phyloP scores from a whole-genome alignment of 2,113 vertebrate species.

The Dunckerocampus dactyliophorus region DNA sequence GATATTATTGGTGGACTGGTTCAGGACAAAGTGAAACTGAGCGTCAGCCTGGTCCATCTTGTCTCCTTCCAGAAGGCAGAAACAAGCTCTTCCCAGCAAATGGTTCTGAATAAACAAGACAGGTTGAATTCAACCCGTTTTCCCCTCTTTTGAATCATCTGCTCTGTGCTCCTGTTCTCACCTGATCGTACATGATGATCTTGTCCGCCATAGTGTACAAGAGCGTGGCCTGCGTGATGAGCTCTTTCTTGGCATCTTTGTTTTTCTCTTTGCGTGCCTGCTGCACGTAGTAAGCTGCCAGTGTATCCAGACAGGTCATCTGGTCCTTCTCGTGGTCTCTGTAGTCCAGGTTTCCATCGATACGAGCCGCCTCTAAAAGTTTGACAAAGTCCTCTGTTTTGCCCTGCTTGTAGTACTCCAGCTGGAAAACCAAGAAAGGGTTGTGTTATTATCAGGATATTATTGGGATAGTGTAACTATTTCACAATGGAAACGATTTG shows the following conservation, averaged over 20 bases:
- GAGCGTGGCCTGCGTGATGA: constrained; percentile 96
- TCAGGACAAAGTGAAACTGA: constrained; percentile 98
- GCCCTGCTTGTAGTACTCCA: constrained; percentile 99
- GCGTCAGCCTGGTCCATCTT: constrained; percentile 99
- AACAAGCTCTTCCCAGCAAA: constrained; percentile 95
- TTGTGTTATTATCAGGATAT: background rate
- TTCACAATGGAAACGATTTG: background rate
- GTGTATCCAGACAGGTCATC: constrained; percentile 96
- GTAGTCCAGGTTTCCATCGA: constrained; percentile 98
- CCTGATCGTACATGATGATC: constrained; percentile 99
- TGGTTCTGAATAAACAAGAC: constrained; percentile 82
- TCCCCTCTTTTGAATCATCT: background rate
- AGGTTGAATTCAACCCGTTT: background rate
- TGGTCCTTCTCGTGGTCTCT: constrained; percentile 99
- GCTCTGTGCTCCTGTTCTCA: constrained; percentile 51
- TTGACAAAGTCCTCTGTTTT: constrained; percentile 99
- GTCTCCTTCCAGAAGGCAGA: constrained; percentile 97
- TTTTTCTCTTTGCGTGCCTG: constrained; percentile 98
- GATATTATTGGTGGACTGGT: constrained; percentile 98
- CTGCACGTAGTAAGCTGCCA: constrained; percentile 97
- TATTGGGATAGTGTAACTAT: too few species aligned
- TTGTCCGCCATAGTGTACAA: constrained; percentile 99
- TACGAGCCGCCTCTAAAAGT: constrained; percentile 93
- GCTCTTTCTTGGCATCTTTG: constrained; percentile 98
- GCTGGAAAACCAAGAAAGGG: constrained; percentile 56